Conservation (phyloP, 2,797 vertebrate genomes). For the Squalus acanthias region DNA sequence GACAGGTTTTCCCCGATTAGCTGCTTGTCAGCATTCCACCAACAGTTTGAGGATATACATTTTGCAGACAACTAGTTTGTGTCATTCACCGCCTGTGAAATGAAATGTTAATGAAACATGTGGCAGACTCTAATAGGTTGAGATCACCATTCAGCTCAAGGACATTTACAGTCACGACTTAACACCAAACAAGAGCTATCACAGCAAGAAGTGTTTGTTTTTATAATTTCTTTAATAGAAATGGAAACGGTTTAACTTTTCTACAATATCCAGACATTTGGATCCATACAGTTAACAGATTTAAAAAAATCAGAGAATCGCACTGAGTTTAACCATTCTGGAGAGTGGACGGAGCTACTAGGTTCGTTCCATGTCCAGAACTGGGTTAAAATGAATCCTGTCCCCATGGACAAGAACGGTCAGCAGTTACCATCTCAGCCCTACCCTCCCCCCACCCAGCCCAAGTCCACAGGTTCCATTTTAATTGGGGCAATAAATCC, state of each 20-base stretch:
- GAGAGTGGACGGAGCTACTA: not conserved
- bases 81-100: not conserved
- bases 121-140: not conserved
- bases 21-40: not conserved
- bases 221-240: constrained; percentile 25
- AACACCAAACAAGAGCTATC: not conserved
- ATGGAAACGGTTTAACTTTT: constrained; percentile 1
- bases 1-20: not conserved
- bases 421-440: not conserved
- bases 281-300: constrained; percentile 10
- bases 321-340: not conserved
- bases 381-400: not conserved
- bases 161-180: not conserved
- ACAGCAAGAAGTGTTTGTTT: not conserved
- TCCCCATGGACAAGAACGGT: not conserved
- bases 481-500: not conserved
- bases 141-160: not conserved
- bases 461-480: not conserved
- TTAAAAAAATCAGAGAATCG: not conserved
- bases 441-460: not conserved
- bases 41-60: not conserved
- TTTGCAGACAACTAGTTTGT: not conserved
- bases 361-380: not conserved
- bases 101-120: not conserved
- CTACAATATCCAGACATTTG: not conserved